phyloP scores from a whole-genome alignment of 2,797 vertebrate genomes.

The Rhabdophis nuchalis region DNA sequence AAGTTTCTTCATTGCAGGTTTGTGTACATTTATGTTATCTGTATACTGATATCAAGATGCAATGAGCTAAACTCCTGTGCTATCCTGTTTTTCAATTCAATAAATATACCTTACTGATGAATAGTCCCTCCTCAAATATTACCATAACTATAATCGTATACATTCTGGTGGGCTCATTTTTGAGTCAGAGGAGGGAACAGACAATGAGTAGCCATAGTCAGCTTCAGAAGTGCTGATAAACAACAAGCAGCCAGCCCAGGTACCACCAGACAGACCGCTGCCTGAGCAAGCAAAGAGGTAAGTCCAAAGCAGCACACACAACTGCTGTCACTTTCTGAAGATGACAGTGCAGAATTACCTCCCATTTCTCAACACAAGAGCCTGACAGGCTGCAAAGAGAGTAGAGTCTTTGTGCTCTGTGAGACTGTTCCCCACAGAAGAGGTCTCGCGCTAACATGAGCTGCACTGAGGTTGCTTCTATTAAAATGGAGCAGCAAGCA shows the following conservation, averaged over 20 bases:
- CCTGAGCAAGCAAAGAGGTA: not conserved
- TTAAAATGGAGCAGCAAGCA: not conserved
- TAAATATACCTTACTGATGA: not conserved
- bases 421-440: not conserved
- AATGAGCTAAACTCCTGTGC: not conserved
- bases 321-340: not conserved
- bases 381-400: not conserved
- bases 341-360: not conserved
- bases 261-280: not conserved
- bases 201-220: not conserved
- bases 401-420: not conserved
- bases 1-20: not conserved
- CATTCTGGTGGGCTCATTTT: not conserved
- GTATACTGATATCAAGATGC: not conserved
- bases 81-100: not conserved
- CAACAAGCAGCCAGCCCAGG: not conserved
- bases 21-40: not conserved
- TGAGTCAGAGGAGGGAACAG: not conserved
- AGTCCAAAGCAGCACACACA: not conserved
- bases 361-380: not conserved
- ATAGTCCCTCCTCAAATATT: not conserved
- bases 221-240: not conserved
- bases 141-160: not conserved
- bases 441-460: not conserved
- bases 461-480: not conserved